Evolutionary conservation across 2,888 invertebrate species (phyloP), one percentile per base, ranked within the genome.

Genomic region (Caenorhabditis zanzibari): DNA sequence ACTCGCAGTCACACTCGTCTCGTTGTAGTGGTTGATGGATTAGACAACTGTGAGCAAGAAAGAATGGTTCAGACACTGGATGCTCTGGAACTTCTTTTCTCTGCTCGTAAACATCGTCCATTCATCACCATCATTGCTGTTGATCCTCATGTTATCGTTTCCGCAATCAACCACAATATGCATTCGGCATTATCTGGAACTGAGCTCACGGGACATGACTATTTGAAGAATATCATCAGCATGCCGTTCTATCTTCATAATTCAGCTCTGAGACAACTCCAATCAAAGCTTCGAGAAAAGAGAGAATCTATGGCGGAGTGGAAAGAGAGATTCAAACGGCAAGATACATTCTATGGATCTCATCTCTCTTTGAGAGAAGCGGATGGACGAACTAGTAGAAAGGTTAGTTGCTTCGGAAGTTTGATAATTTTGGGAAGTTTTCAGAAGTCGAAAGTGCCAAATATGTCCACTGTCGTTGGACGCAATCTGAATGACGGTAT

Each of bases 221-320:
- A 92, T 75, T 71, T 92, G 81, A 91, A 92, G 85, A 98, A 98
- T 93, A 95, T 98, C 94, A 97, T 99, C 28, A 98, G 98, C 93
- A 94, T 99, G 91, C 99, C 99, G 0, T 98, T 99, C 93, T 99
- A 97, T 93, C 94, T 99, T 79, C 98, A 99, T 94, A 98, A 97
- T 93, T 97, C 97, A 0, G 97, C 97, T 12, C 93, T 98, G 82
- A 94, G 97, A 41, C 91, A 91, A 69, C 81, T 92, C 44, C 91
- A 91, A 73, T 69, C 85, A 12, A 88, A 84, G 19, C 83, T 90
- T 24, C 68, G 82, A 63, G 87, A 89, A 64, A 89, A 89, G 54
- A 79, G 88, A 14, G 88, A 89, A 76, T 89, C 88, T 22, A 64
- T 88, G 77, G 88, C 88, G 4, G 89, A 89, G 44, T 90, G 90